These are phyloP conservation scores for Oscheius onirici DNA, from an alignment of 2,888 invertebrate genomes.

Conservation along the genomic window DNA sequence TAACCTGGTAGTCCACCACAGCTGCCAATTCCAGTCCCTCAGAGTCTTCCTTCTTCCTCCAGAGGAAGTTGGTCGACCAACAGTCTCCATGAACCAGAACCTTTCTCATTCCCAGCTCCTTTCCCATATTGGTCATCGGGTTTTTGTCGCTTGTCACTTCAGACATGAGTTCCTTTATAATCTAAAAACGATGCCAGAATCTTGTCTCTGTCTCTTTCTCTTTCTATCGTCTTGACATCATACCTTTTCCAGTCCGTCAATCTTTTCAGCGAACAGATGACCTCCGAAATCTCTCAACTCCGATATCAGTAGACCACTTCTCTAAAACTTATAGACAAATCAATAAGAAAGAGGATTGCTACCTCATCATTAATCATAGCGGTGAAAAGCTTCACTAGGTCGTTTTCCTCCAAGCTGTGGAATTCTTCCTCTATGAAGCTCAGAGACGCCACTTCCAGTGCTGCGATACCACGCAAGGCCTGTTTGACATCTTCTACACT, in stretches of 20 bases:
- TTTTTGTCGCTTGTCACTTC: background rate
- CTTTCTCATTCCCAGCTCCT: slow-evolving; percentile 8
- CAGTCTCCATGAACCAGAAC: slow-evolving; percentile 47
- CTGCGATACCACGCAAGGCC: slow-evolving; percentile 10
- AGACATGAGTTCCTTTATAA: background rate
- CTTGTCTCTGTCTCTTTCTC: too few species aligned
- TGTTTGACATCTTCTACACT: slow-evolving; percentile 15
- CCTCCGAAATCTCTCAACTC: background rate
- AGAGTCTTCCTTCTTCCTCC: slow-evolving; percentile 30
- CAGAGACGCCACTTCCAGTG: slow-evolving; percentile 9
- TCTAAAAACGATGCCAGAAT: background rate
- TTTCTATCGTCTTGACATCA: too few species aligned
- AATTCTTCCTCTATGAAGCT: slow-evolving; percentile 23
- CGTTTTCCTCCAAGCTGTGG: background rate
- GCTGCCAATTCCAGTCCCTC: background rate
- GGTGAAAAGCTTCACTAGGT: background rate
- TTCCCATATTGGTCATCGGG: background rate
- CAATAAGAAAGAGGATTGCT: too few species aligned
- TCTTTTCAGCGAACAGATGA: background rate
- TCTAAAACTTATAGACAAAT: too few species aligned
- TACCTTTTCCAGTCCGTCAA: slow-evolving; percentile 13
- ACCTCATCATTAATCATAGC: background rate
- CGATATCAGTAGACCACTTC: background rate
- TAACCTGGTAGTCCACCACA: slow-evolving; percentile 30
- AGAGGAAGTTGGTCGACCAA: slow-evolving; percentile 49